These are phyloP conservation scores for Caenorhabditis imperialis DNA, from an alignment of 2,888 invertebrate species.

Conservation along the genomic window DNA sequence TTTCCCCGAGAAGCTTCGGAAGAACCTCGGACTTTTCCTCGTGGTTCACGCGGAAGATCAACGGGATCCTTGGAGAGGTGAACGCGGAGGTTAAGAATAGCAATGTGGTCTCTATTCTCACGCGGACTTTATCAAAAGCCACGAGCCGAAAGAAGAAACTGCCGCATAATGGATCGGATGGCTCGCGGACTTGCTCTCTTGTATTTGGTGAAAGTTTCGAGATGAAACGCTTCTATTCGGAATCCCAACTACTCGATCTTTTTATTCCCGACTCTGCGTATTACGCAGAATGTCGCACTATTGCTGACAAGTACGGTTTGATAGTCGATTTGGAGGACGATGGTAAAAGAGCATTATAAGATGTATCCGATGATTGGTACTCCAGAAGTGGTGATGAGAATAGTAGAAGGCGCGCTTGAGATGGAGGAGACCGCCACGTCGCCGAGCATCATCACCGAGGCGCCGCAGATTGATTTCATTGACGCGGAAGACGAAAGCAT, in stretches of 20 bases:
- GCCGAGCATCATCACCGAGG: slow-evolving; percentile 8
- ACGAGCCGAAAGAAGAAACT: slow-evolving; percentile 24
- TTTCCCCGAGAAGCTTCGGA: slow-evolving; percentile 30
- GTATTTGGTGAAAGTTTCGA: slow-evolving; percentile 8
- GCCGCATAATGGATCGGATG: background rate
- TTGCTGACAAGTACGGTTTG: slow-evolving; percentile 48
- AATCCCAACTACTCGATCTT: slow-evolving; percentile 33
- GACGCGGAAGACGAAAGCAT: slow-evolving; percentile 44
- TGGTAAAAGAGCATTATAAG: slow-evolving; percentile 1
- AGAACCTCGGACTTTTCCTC: slow-evolving; percentile 37
- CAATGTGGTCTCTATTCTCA: slow-evolving; percentile 36
- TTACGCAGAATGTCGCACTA: slow-evolving; percentile 36
- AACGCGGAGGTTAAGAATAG: background rate
- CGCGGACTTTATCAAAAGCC: slow-evolving; percentile 41
- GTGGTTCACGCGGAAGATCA: slow-evolving; percentile 45
- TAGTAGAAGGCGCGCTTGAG: slow-evolving; percentile 43
- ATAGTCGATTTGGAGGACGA: slow-evolving; percentile 42
- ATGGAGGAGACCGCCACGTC: slow-evolving; percentile 20
- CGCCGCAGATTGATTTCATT: slow-evolving; percentile 45
- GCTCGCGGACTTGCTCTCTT: slow-evolving; percentile 20
- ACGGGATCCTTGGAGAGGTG: slow-evolving; percentile 26
- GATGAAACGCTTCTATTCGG: slow-evolving; percentile 29
- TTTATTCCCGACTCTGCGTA: slow-evolving; percentile 32
- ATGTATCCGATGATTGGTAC: background rate
- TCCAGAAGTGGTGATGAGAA: slow-evolving; percentile 39